A percentile compares a stretch with the other conserved stretches of the same genome.
phyloP scores from a whole-genome alignment of 2,797 vertebrate genomes.

The Brachymystax lenok region DNA sequence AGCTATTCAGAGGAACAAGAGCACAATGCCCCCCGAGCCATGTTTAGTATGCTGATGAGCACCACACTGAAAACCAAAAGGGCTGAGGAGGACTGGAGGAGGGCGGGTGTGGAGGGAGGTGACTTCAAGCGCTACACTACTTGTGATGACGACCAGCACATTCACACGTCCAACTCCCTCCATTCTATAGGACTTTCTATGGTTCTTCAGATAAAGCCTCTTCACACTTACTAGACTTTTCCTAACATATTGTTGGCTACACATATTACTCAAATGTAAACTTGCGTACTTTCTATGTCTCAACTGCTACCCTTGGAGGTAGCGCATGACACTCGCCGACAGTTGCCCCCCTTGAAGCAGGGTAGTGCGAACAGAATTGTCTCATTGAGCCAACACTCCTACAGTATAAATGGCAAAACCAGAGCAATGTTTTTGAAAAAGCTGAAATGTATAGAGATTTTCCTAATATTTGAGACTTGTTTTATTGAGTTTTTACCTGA shows the following conservation, averaged over 20 bases:
- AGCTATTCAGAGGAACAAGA: constrained; percentile 46
- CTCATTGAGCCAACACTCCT: too few species aligned
- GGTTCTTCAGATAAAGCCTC: background rate
- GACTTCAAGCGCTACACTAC: background rate
- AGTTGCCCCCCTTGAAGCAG: background rate
- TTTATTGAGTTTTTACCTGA: too few species aligned
- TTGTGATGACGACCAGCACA: background rate
- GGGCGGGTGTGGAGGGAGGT: background rate
- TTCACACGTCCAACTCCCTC: background rate
- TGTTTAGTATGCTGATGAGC: constrained; percentile 55
- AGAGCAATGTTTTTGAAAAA: too few species aligned
- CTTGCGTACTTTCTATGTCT: too few species aligned
- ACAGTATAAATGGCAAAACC: too few species aligned
- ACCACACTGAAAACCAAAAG: constrained; percentile 27
- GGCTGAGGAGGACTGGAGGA: constrained; percentile 8
- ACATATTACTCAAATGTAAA: too few species aligned
- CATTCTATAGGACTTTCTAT: background rate
- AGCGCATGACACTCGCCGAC: too few species aligned
- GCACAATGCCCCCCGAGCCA: constrained; percentile 55
- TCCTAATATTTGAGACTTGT: too few species aligned
- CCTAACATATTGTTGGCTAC: too few species aligned
- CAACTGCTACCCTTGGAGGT: too few species aligned
- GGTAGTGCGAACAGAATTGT: too few species aligned
- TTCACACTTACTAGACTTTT: background rate
- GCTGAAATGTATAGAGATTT: too few species aligned